Base-by-base conservation (phyloP, 2,888 invertebrate species). In the Schizotus pectinicornis region DNA sequence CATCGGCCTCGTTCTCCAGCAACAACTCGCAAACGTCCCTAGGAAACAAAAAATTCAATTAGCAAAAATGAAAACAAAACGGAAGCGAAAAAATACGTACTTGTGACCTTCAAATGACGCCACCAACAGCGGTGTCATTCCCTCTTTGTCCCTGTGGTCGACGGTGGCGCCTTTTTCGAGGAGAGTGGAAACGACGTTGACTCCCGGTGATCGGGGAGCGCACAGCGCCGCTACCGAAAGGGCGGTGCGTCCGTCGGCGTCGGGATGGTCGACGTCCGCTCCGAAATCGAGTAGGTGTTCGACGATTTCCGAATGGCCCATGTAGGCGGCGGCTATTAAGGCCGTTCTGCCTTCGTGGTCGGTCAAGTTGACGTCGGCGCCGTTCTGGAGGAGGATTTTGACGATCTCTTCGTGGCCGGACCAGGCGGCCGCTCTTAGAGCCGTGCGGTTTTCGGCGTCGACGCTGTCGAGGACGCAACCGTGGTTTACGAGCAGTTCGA, bases 271-370 rank as follows among this genome's bases (percentile, higher is more conserved):
- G 13, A 94, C 88, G 70, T 88, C 84, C 0, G 94, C 95, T 1
- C 92, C 92, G 58, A 88, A 89, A 67, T 91, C 90, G 7, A 95
- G 80, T 37, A 95, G 80, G 63, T 90, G 89, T 60, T 91, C 88
- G 22, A 95, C 94, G 61, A 95, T 94, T 72, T 93, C 75, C 7
- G 90, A 89, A 79, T 95, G 95, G 0, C 95, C 94, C 96, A 96
- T 97, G 80, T 96, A 97, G 0, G 96, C 95, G 11, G 96, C 95
- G 0, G 97, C 97, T 63, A 97, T 91, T 38, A 97, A 83, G 0
- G 97, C 94, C 0, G 97, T 97, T 64, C 97, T 86, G 56, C 79
- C 94, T 76, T 95, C 94, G 31, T 91, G 89, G 79, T 97, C 97
- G 2, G 93, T 90, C 13, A 88, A 84, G 78, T 93, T 93, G 0